Percentiles rank a stretch among this genome's conserved stretches.
Evolutionary conservation across 2,888 invertebrate genomes (phyloP).

Genomic region (Oxyscelio sp.): DNA sequence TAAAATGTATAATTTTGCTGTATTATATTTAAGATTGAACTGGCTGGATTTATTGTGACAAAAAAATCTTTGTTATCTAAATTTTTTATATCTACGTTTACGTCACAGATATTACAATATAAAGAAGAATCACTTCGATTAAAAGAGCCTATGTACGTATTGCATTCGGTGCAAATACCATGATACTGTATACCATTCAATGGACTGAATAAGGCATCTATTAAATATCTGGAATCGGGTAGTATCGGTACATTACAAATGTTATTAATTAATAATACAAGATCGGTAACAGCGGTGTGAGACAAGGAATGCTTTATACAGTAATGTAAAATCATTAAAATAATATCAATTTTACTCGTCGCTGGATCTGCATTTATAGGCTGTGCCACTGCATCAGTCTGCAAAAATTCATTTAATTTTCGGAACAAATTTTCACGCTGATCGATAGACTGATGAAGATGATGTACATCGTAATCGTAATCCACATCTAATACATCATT

Average conservation of each 20-base stretch:
- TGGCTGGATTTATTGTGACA: slow-evolving; percentile 34
- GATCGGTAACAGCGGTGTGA: slow-evolving; percentile 15
- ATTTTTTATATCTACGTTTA: not conserved
- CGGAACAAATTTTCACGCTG: not conserved
- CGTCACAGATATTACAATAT: slow-evolving; percentile 26
- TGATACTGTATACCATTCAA: slow-evolving; percentile 37
- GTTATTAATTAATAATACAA: slow-evolving; percentile 35
- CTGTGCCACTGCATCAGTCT: not conserved
- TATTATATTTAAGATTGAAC: slow-evolving; percentile 22
- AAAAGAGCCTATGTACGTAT: slow-evolving; percentile 17
- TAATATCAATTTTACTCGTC: slow-evolving; percentile 7
- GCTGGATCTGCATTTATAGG: not conserved
- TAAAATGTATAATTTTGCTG: slow-evolving; percentile 22
- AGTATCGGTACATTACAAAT: slow-evolving; percentile 38
- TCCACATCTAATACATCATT: too few relatives aligned
- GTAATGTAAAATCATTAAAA: slow-evolving; percentile 47
- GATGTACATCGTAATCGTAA: too few relatives aligned
- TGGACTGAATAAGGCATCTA: slow-evolving; percentile 32
- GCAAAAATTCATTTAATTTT: not conserved
- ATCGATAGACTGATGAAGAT: too few relatives aligned
- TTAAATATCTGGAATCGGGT: slow-evolving; percentile 34
- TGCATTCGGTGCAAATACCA: slow-evolving; percentile 34
- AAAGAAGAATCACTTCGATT: not conserved
- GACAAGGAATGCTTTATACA: slow-evolving; percentile 13
- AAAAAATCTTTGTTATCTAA: slow-evolving; percentile 32